Base-by-base conservation (phyloP, 2,888 invertebrate genomes). In the Cylloceria caligata region DNA sequence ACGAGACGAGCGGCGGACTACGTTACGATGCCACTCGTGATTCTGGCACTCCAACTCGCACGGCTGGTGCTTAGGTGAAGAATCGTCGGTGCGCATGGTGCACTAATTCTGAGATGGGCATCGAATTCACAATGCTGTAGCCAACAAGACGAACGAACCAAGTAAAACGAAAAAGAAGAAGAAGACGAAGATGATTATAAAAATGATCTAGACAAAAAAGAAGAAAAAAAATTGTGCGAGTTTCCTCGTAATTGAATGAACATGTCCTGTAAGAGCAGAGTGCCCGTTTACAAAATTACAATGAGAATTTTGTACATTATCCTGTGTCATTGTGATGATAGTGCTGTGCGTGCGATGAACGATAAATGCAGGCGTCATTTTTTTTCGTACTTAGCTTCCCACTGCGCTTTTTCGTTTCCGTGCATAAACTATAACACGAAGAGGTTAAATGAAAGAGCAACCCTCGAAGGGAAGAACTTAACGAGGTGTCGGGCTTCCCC, bases 31-130 rank as follows among this genome's bases (percentile, higher is more conserved):
- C 79, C 86, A 75, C 80, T 89, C 24, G 83, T 89, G 21, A 84
- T 89, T 9, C 84, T 91, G 80, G 88, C 87, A 49, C 83, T 87
- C 52, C 76, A 87, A 34, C 80, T 90, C 57, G 84, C 84, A n/a
- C 87, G 88, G 83, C 83, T 89, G 68, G 88, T 89, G 87, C 87
- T 89, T 84, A 92, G 92, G 91, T 92, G 91, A 92, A 92, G 91
- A 86, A 87, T 30, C 65, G 78, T 52, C 65, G 71, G 45, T 71
- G 60, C 68, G 60, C 55, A 11, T 13, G 36, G 62, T 76, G 75
- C 80, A 65, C 75, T 49, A 55, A 79, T 82, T 76, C 73, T 65
- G 42, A 39, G 39, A 65, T 52, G 47, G 47, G 69, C 57, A 39
- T 74, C 77, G 30, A 34, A 21, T 47, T 21, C 30, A 65, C 49